Base-by-base conservation (phyloP, 2,113 vertebrate species). In the Myotis brandtii region DNA sequence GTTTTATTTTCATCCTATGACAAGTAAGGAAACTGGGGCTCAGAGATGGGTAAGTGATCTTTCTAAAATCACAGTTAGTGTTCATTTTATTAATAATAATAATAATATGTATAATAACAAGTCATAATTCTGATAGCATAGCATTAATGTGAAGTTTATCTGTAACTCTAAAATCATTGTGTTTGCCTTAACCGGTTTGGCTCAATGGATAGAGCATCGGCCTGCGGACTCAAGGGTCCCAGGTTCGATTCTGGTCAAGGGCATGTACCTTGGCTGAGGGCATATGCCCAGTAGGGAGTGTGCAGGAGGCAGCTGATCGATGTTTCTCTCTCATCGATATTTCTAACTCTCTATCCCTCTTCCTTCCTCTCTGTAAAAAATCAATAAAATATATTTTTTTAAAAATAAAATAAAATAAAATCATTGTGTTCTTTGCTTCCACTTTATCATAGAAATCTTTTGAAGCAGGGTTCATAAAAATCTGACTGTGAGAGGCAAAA, bases 381-480 rank as follows among this genome's bases (percentile, higher is more conserved):
- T 37, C 37, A 37, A 37, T 37, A 37, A 37, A 37, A 37, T 37
- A 37, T 37, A 37, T 37, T 37, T 37, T 37, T 37, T 37, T 3
- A 37, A 37, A 37, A 37, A 37, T 37, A 37, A 37, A 37, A 37
- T 3, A 37, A 37, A 37, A 37, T 37, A 37, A 37, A 37, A 37
- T 37, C 37, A 37, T 82, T 70, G 23, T 81, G 18, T 70, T 80
- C 52, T 81, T 18, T 77, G 25, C 32, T 86, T 87, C 66, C 89
- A 75, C 9, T 77, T 95, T 91, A 67, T 79, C 76, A 21, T 20
- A 23, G 87, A 87, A 95, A 87, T 76, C 40, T 72, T 95, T 93
- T 97, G 80, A 97, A 87, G 46, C 23, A 92, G 17, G 20, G 92
- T 52, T 94, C 20, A 85, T 86, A 79, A 43, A 85, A 70, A 27